Percentiles rank a stretch among this genome's conserved stretches.
Conservation (phyloP, 1,140 invertebrate species). For the Trachymyrmex cornetzi region DNA sequence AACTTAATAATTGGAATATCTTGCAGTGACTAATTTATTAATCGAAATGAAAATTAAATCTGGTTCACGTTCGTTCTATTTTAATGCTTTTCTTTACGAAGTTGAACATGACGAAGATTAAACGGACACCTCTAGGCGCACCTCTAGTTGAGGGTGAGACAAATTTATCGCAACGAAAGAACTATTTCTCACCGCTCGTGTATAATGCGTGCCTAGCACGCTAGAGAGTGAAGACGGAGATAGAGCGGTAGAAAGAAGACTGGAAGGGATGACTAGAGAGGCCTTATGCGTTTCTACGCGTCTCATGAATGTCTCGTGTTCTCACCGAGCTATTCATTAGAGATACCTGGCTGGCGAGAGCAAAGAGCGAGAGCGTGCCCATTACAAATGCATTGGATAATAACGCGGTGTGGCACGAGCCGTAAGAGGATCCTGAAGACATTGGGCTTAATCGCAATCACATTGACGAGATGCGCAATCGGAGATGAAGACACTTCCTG, state of each 20-base stretch:
- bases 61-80: neutral
- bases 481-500: conserved; percentile 46
- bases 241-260: neutral
- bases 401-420: conserved; percentile 70
- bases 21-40: neutral
- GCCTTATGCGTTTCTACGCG: conserved; percentile 66
- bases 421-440: conserved; percentile 66
- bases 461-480: neutral
- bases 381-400: conserved; percentile 78
- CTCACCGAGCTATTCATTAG: conserved; percentile 72
- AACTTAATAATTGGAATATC: neutral
- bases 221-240: conserved; percentile 23
- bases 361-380: conserved; percentile 63
- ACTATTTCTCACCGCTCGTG: conserved; percentile 29
- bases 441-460: conserved; percentile 42
- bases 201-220: conserved; percentile 28
- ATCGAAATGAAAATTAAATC: conserved; percentile 6
- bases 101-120: neutral
- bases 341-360: conserved; percentile 57
- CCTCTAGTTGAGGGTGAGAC: neutral
- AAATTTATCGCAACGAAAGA: conserved; percentile 24
- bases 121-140: neutral
- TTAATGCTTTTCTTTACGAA: neutral
- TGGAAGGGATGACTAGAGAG: conserved; percentile 46
- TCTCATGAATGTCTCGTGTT: conserved; percentile 70